A percentile compares a stretch with the other conserved stretches of the same genome.
Conservation (phyloP, 2,113 vertebrate genomes). For the Saguinus midas region DNA sequence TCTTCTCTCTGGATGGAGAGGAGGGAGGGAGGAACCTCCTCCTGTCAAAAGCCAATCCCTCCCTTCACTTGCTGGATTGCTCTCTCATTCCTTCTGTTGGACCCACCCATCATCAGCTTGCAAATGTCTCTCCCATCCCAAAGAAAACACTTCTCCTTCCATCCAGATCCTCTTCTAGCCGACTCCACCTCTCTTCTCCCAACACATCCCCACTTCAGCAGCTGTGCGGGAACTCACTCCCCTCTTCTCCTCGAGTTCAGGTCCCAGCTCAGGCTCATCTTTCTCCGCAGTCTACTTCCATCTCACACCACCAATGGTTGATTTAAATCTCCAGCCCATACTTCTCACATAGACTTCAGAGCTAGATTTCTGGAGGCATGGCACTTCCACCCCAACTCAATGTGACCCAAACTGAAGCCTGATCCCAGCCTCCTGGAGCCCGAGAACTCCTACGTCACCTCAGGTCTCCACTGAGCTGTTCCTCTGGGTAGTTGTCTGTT, state of each 20-base stretch:
- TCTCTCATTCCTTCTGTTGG: background rate
- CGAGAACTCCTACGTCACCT: background rate
- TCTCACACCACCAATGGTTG: fast-evolving
- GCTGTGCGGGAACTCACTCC: fast-evolving
- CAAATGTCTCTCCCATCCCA: background rate
- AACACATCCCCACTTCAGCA: background rate
- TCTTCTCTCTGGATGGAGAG: background rate
- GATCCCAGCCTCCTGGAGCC: background rate
- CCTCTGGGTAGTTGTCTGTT: background rate
- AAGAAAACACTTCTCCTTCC: background rate
- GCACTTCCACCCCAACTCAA: background rate
- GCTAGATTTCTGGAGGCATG: background rate
- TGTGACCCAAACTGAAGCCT: background rate
- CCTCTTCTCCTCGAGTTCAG: background rate
- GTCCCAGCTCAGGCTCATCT: background rate
- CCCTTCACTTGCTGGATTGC: background rate
- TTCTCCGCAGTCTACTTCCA: background rate
- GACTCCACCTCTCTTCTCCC: too few relatives aligned
- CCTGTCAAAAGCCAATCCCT: background rate
- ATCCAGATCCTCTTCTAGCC: background rate
- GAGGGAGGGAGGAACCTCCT: background rate
- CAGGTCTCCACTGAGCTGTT: fast-evolving
- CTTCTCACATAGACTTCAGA: background rate
- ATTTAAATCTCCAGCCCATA: background rate
- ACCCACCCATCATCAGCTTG: background rate